Evolutionary conservation across 2,888 invertebrate species (phyloP), one percentile per base, ranked within the genome.

Genomic region (Coecobrya sp.): DNA sequence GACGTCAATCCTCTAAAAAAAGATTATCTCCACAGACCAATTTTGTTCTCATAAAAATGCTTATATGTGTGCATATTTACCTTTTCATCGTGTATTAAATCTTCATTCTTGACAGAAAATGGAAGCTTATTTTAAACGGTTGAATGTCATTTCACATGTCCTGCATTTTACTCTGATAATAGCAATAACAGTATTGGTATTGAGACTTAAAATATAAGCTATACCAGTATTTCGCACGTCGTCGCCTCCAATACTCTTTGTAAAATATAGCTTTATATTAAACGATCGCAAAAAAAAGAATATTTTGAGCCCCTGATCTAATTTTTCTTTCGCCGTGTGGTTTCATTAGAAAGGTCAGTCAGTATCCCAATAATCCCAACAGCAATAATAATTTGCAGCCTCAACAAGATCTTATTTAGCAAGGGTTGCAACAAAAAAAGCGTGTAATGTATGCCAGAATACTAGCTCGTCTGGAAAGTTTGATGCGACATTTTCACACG

Each of bases 401-500:
- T 45, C 11, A 49, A 11, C 13, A 49, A 49, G 5, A 49, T 49
- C 19, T 45, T 73, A 13, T 22, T 52, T n/a, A n/a, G 25, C 8
- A 49, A 27, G 25, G n/a, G 22, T 13, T 55, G 49, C 79, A 79
- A 76, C 16, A 81, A 55, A 25, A 79, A 81, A 55, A 30, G 81
- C 59, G 81, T 81, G 81, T 81, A 55, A 81, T 79, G 49, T 81
- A 49, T 59, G 81, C 81, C 81, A 81, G 30, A 81, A 81, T 55
- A 81, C n/a, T 19, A 81, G 30, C 81, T 81, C 55, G 76, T 42
- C 87, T 87, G 87, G 87, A 87, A 87, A 87, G n/a, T 59, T 79
- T 55, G 8, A 76, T 76, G 87, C 42, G 76, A 79, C 76, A 87
- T 76, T 87, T 87, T 87, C 87, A 76, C 87, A 87, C 87, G 87